Percentiles rank a stretch among this genome's conserved stretches.
These are phyloP conservation scores for Sebastiscus albofasciatus DNA, from an alignment of 2,797 vertebrate genomes.

Conservation along the genomic window DNA sequence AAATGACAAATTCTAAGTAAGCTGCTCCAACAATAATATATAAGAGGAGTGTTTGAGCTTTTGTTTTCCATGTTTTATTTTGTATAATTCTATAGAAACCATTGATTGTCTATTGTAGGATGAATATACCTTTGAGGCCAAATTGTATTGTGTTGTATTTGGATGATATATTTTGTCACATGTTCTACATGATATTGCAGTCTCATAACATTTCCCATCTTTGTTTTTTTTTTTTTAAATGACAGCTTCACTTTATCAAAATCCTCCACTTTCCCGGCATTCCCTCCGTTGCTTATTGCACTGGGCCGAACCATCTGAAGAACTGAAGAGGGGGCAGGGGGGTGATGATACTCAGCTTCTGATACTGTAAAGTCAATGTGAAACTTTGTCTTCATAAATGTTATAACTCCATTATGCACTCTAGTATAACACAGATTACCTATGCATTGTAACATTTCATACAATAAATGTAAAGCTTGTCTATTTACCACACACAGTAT, in stretches of 20 bases:
- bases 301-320: slow-evolving; percentile 64
- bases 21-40: not conserved
- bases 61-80: not conserved
- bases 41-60: not conserved
- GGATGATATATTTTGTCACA: not conserved
- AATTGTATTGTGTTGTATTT: not conserved
- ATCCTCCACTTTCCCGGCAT: slow-evolving; percentile 51
- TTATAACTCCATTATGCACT: not conserved
- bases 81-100: not conserved
- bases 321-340: slow-evolving; percentile 3
- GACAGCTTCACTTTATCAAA: slow-evolving; percentile 48
- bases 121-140: not conserved
- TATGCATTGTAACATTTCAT: not conserved
- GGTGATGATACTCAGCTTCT: slow-evolving; percentile 16
- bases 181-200: not conserved
- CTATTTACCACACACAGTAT: not conserved
- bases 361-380: not conserved
- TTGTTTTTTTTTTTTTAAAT: slow-evolving; percentile 12
- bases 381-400: not conserved
- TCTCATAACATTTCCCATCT: not conserved
- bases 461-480: slow-evolving; percentile 25
- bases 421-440: not conserved
- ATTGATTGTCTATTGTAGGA: not conserved
- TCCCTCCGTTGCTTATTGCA: slow-evolving; percentile 30
- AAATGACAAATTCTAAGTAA: not conserved